phyloP scores from a whole-genome alignment of 2,888 invertebrate species.

The Zonitis immaculata region DNA sequence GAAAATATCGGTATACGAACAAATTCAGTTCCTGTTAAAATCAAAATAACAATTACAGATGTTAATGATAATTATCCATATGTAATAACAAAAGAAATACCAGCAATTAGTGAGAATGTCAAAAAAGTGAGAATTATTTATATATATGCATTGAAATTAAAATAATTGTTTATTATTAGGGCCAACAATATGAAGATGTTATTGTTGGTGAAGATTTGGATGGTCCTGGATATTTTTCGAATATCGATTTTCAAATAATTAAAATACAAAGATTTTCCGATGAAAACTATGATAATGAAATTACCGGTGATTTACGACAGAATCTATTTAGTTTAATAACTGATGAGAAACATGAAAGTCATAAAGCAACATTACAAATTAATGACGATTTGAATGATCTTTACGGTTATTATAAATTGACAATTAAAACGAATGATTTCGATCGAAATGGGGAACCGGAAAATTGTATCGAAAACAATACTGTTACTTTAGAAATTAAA shows the following conservation, averaged over 20 bases:
- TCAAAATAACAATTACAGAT: conserved; percentile 54
- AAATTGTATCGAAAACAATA: conserved; percentile 44
- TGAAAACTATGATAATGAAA: conserved; percentile 18
- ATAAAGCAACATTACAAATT: conserved; percentile 49
- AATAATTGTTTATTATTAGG: conserved; percentile 9
- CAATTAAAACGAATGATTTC: conserved; percentile 41
- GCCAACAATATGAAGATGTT: conserved; percentile 20
- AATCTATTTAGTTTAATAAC: conserved; percentile 26
- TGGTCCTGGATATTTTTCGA: conserved; percentile 46
- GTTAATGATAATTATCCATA: conserved; percentile 60
- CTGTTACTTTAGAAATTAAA: conserved; percentile 46
- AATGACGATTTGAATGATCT: conserved; percentile 50
- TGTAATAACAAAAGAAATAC: conserved; percentile 35
- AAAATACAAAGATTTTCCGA: conserved; percentile 16
- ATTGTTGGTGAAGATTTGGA: conserved; percentile 55
- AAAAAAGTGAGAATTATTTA: not conserved
- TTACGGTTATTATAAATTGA: conserved; percentile 56
- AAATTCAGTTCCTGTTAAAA: conserved; percentile 34
- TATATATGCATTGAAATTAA: no score
- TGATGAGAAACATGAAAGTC: conserved; percentile 31
- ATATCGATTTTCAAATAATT: conserved; percentile 38
- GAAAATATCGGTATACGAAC: not conserved
- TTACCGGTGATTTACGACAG: conserved; percentile 7
- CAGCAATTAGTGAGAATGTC: conserved; percentile 6
- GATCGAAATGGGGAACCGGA: conserved; percentile 55